Evolutionary conservation across 2,888 invertebrate genomes (phyloP).

Genomic region (Caenorhabditis zanzibari): DNA sequence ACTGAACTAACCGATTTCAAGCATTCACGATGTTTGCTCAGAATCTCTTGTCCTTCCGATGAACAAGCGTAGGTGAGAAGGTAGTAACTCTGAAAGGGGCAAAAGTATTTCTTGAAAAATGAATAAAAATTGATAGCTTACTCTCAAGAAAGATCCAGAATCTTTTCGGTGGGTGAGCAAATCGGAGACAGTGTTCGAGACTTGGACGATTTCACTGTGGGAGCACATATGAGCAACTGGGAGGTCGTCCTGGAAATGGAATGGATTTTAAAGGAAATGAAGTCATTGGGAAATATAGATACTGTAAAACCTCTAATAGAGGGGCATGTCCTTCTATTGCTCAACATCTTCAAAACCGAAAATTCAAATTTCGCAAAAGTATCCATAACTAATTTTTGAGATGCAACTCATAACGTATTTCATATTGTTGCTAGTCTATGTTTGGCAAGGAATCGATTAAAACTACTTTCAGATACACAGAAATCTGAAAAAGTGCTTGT

Average conservation of each 20-base stretch:
- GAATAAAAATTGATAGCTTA: conserved; percentile 15
- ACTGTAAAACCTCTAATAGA: too few relatives aligned
- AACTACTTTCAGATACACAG: too few relatives aligned
- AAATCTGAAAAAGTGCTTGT: too few relatives aligned
- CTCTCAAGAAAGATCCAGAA: conserved; percentile 81
- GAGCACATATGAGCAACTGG: conserved; percentile 79
- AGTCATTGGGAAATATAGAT: too few relatives aligned
- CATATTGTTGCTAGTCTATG: too few relatives aligned
- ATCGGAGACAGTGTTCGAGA: conserved; percentile 76
- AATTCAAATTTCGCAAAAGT: too few relatives aligned
- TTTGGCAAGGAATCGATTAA: too few relatives aligned
- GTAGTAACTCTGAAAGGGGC: conserved; percentile 78
- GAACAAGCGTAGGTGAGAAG: conserved; percentile 83
- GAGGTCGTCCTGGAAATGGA: conserved; percentile 79
- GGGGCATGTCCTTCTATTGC: too few relatives aligned
- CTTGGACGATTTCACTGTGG: conserved; percentile 81
- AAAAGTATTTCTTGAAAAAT: neutral
- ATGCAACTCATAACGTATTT: too few relatives aligned
- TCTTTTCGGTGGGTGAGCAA: conserved; percentile 82
- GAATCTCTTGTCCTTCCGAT: conserved; percentile 80
- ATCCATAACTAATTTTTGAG: too few relatives aligned
- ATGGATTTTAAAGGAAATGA: too few relatives aligned
- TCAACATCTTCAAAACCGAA: too few relatives aligned
- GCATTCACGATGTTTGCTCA: conserved; percentile 80
- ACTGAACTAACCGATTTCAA: conserved; percentile 68